Evolutionary conservation across 2,888 invertebrate species (phyloP).

Genomic region (Cetonia aurata): DNA sequence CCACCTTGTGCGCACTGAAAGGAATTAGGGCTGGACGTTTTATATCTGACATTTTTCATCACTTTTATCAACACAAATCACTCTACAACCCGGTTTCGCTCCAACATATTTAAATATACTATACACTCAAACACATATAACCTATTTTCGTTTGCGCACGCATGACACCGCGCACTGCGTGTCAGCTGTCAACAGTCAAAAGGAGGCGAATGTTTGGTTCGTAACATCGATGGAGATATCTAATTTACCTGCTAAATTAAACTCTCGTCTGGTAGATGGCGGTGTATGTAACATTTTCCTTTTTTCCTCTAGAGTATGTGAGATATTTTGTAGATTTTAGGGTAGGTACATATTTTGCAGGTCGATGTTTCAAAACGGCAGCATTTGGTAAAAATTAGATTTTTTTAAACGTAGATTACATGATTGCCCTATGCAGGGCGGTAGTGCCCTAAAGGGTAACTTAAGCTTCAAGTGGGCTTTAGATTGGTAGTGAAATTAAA

Average conservation of each 20-base stretch:
- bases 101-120: conserved; percentile 68
- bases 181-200: conserved; percentile 47
- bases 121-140: conserved; percentile 62
- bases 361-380: too few species aligned
- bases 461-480: too few species aligned
- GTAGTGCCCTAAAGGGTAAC: too few species aligned
- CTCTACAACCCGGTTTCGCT: conserved; percentile 65
- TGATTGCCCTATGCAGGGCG: too few species aligned
- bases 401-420: too few species aligned
- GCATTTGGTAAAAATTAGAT: too few species aligned
- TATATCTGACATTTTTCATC: conserved; percentile 67
- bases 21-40: conserved; percentile 64
- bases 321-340: too few species aligned
- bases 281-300: too few species aligned
- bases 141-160: conserved; percentile 60
- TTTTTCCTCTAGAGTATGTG: too few species aligned
- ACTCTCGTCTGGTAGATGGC: conserved; percentile 54
- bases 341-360: too few species aligned
- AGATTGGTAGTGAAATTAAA: too few species aligned
- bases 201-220: not conserved
- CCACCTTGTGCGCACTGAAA: conserved; percentile 61
- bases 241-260: not conserved
- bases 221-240: not conserved
- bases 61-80: conserved; percentile 61
- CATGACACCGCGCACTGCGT: conserved; percentile 63